Evolutionary conservation across 1,140 invertebrate species (phyloP), one percentile per base, ranked within the genome.

Genomic region (Drosophila guanche): DNA sequence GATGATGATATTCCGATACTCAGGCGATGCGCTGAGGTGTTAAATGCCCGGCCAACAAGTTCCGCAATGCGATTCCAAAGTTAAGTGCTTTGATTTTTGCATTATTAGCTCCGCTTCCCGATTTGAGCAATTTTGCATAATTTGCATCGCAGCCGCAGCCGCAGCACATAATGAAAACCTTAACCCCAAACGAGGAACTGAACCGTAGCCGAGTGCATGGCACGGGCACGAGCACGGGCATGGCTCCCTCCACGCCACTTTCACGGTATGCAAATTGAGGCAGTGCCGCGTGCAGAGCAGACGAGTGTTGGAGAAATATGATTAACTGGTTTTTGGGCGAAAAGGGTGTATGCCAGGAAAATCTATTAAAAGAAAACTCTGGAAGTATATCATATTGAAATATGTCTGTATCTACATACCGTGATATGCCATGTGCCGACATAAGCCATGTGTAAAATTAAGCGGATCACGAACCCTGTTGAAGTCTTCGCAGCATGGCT

Each of bases 51-150:
- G 56, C 41, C 27, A 65, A 46, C 48, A 52, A 85, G 81, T 85
- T 85, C 80, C 80, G 80, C 81, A 86, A 85, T 62, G 66, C 73
- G 85, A 69, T 79, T 75, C 40, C 37, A 55, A 57, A 53, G 70
- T 68, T 70, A 61, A 63, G 50, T 54, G 47, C 63, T 71, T 72
- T 58, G 80, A 71, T 73, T 73, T 85, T 85, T 75, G 77, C 75
- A 84, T 73, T 79, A 84, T 84, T 79, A 84, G 79, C 81, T 85
- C 86, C 81, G 79, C 81, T 85, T 85, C 81, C 81, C 83, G 76
- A 85, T 85, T 79, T 76, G 73, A 70, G 67, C 77, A 86, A 75
- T 88, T 86, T 86, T 86, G 83, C 83, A 86, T 76, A 76, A 76
- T 76, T 76, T 68, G 47, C 62, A 41, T 33, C 33, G 25, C 25